Evolutionary conservation across 2,113 vertebrate genomes (phyloP).

Genomic region (Vulpes lagopus): DNA sequence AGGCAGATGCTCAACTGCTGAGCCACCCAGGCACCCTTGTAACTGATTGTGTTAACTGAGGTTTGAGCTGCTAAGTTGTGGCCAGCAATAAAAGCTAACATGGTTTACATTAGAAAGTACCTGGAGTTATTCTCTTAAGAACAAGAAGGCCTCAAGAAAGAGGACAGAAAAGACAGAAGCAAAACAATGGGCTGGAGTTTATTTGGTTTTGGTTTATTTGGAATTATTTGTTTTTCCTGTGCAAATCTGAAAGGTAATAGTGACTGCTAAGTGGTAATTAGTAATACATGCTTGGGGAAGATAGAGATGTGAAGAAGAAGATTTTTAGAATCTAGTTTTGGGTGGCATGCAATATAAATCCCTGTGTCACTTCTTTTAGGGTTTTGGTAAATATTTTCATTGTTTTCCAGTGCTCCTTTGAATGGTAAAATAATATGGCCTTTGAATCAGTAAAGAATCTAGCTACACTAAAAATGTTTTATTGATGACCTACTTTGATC

Average conservation of each 20-base stretch:
- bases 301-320: not conserved
- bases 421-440: not conserved
- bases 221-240: not conserved
- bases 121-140: not conserved
- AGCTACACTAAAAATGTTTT: not conserved
- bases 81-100: not conserved
- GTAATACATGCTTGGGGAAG: not conserved
- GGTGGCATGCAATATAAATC: not conserved
- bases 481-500: not conserved
- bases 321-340: not conserved
- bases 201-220: not conserved
- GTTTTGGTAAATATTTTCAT: not conserved
- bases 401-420: not conserved
- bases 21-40: too few relatives aligned
- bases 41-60: too few relatives aligned
- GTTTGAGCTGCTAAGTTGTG: not conserved
- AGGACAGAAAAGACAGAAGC: not conserved
- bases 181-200: not conserved
- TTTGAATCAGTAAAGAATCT: not conserved
- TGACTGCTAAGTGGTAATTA: not conserved
- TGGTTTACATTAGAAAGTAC: not conserved
- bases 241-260: not conserved
- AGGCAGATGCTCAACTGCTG: too few relatives aligned
- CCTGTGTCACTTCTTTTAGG: not conserved
- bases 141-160: not conserved